A percentile compares a stretch with the other conserved stretches of the same genome.
Conservation (phyloP, 2,888 invertebrate genomes). For the Mythimna impura region DNA sequence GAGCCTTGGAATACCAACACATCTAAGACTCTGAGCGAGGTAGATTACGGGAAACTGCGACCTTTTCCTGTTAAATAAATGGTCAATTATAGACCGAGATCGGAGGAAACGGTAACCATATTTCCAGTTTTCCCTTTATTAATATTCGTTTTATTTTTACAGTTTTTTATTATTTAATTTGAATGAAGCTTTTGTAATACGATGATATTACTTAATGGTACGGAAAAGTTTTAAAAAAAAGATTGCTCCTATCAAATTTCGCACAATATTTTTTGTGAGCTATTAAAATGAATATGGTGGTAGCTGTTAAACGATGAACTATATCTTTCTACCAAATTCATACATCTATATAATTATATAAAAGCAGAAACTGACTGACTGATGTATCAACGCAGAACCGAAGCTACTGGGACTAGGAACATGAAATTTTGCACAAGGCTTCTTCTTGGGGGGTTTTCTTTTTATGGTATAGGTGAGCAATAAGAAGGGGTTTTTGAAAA, state of each 20-base stretch:
- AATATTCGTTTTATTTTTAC: not conserved
- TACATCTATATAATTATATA: too few relatives aligned
- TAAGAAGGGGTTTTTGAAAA: too few relatives aligned
- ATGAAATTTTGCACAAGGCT: too few relatives aligned
- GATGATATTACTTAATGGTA: too few relatives aligned
- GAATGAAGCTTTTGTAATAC: not conserved
- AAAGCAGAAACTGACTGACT: too few relatives aligned
- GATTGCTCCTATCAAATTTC: not conserved
- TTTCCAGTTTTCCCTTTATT: conserved; percentile 13
- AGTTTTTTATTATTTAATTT: not conserved
- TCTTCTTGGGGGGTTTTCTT: too few relatives aligned
- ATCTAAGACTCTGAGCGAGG: not conserved
- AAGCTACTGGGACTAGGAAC: too few relatives aligned
- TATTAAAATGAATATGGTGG: too few relatives aligned
- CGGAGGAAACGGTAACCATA: not conserved
- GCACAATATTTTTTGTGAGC: not conserved
- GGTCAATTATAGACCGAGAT: conserved; percentile 19
- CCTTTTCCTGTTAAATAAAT: conserved; percentile 46
- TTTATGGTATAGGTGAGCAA: too few relatives aligned
- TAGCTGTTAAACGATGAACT: too few relatives aligned
- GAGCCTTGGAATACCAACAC: conserved; percentile 19
- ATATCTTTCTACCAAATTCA: too few relatives aligned
- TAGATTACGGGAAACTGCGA: conserved; percentile 20
- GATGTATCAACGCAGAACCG: too few relatives aligned
- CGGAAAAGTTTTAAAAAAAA: not conserved